phyloP scores from a whole-genome alignment of 2,113 vertebrate species.

The Neomonachus schauinslandi region DNA sequence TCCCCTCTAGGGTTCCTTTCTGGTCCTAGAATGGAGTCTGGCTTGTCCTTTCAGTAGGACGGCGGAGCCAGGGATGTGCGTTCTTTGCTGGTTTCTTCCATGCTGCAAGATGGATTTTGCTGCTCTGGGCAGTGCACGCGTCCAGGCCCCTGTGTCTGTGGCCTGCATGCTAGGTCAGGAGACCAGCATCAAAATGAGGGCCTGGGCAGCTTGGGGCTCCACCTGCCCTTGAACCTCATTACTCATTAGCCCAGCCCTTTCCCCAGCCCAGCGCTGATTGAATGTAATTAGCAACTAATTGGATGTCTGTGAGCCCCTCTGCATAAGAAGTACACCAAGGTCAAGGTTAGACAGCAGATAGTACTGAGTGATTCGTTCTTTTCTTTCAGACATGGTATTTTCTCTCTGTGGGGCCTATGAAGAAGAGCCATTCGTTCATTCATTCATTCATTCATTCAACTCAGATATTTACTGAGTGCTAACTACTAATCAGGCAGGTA shows the following conservation, averaged over 20 bases:
- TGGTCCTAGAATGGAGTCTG: neutral
- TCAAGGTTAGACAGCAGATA: neutral
- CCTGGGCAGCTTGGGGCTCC: neutral
- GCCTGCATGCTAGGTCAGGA: neutral
- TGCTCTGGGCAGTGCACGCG: neutral
- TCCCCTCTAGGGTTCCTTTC: neutral
- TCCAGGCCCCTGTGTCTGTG: neutral
- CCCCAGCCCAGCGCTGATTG: neutral
- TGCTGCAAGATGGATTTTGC: neutral
- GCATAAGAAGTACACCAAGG: neutral
- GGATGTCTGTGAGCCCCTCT: slow-evolving; percentile 22
- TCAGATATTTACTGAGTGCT: neutral
- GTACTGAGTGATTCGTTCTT: neutral
- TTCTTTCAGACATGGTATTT: neutral
- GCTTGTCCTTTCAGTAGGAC: neutral
- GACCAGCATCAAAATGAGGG: neutral
- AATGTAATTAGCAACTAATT: slow-evolving; percentile 61
- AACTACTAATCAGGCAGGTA: neutral
- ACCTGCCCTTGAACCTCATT: neutral
- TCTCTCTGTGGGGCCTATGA: neutral
- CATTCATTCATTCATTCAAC: neutral
- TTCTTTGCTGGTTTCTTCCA: neutral
- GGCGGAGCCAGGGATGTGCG: neutral
- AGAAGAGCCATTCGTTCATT: neutral
- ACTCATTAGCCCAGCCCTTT: neutral